Evolutionary conservation across 2,113 vertebrate species (phyloP), one percentile per base, ranked within the genome.

Genomic region (Lycaon pictus): DNA sequence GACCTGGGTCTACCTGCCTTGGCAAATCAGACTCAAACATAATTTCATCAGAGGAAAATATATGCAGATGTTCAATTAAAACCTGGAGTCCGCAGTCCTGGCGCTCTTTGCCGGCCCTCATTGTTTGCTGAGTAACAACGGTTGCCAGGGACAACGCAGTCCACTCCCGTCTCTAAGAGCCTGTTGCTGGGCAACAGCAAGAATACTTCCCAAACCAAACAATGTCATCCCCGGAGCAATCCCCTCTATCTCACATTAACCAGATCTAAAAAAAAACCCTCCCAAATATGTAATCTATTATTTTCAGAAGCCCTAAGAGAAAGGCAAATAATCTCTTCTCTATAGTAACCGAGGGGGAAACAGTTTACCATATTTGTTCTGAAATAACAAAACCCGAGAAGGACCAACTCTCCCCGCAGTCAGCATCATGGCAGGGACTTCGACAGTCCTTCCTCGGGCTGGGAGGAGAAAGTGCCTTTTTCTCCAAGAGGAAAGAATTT

Each of bases 191-290:
- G 99, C 99, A 96, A 99, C 99, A 87, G 86, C 96, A 98, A 99
- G 99, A 99, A 99, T 99, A 99, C 99, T 99, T 99, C 99, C 99
- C 99, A 99, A 99, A 99, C 99, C 99, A 99, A 99, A 99, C 99
- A 99, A 99, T 99, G 99, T 99, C 99, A 98, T 98, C 99, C 99
- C 99, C 98, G 97, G 98, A 99, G 99, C 99, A 98, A 99, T 99
- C 98, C 97, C 90, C 98, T 99, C 98, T 98, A 98, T 99, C 98
- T 99, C 99, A 99, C 98, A 99, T 99, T 99, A 99, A 99, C 99
- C 99, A 99, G 99, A 99, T 99, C 98, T 99, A 99, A 98, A 98
- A 98, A 96, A 98, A 97, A 96, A 99, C 98, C 99, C 98, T 99
- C 99, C 99, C 99, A 99, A 99, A 99, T 99, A 98, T 99, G 99